Base-by-base conservation (phyloP, 2,113 vertebrate genomes). In the Hemibagrus wyckioides region DNA sequence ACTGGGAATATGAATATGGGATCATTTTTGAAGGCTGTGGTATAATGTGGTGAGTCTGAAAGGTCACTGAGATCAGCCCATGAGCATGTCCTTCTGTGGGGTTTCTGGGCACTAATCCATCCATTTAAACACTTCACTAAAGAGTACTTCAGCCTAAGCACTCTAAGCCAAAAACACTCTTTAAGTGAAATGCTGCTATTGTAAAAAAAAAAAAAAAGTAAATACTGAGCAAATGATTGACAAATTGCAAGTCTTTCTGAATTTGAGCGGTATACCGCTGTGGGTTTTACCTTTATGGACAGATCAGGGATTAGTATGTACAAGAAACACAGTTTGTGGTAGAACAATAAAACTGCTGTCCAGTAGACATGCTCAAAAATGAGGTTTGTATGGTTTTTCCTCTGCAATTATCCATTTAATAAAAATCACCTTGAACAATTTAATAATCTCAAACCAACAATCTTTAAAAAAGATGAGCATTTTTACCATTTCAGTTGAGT, bases 1-100 rank as follows among this genome's bases (percentile, higher is more conserved):
- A 76, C 57, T 71, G 36, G 69, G 21, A 83, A 86, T 89, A 82
- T 77, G 80, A 89, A 89, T 86, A 86, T 23, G 73, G 71, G 28
- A 50, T 76, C 10, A n/a, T 76, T 48, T 76, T 2, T 76, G 4
- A 76, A n/a, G 44, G 11, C 41, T 28, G 44, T 28, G 23, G 44
- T 48, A 48, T 76, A 41, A 76, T n/a, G 44, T 50, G 73, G 25
- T 48, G 44, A 76, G 69, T 11, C 36, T 41, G 69, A 10, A 8
- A 73, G 21, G 65, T 25, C 39, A 41, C 9, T 39, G 36, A 21
- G 39, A 41, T 73, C 44, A 50, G 73, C 41, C 36, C 39, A 73
- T 73, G 39, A 73, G 36, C 9, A 73, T 23, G 69, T n/a, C 2
- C 41, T 76, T 48, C 71, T 48, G 41, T 28, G 41, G 23, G 41